Evolutionary conservation across 2,888 invertebrate genomes (phyloP), one percentile per base, ranked within the genome.

Genomic region (Drosophila kuntzei): DNA sequence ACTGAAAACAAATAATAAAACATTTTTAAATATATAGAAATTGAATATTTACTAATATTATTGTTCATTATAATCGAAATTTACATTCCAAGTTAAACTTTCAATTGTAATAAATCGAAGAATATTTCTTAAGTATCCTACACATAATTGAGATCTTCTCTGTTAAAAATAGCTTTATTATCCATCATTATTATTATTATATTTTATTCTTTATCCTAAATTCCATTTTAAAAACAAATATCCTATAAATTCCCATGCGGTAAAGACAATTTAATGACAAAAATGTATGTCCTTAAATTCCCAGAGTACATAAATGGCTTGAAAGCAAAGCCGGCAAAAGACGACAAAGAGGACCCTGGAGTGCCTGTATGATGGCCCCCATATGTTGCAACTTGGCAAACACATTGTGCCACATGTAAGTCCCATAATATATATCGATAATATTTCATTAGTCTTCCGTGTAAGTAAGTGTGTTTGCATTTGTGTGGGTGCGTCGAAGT

Each of bases 371-470:
- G 67, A 54, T 39, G 66, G 54, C 71, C 8, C 43, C 41, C 75
- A 75, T 73, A 73, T 78, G 75, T 59, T 73, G 78, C 68, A 44
- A 49, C 50, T 72, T 59, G 71, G 69, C 80, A 64, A 51, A 44
- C 46, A 50, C 67, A 72, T 57, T 85, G 70, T 44, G 76, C 61
- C 73, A 76, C 77, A 80, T 76, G 73, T 82, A 73, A 83, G 79
- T 66, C 50, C 67, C 64, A 64, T 88, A 88, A 86, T 83, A 83
- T 88, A 87, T 83, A 88, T 88, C 81, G 87, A 83, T 88, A 83
- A 88, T 83, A 83, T 88, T 83, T 83, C 87, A 83, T 83, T 86
- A 83, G 73, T 39, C 58, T 59, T 44, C 37, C 62, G 27, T 57
- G 78, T 59, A 51, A 55, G 51, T 51, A 39, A 34, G 27, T 36